These are phyloP conservation scores for Climacteris rufus DNA, from an alignment of 2,113 vertebrate species.

Conservation along the genomic window DNA sequence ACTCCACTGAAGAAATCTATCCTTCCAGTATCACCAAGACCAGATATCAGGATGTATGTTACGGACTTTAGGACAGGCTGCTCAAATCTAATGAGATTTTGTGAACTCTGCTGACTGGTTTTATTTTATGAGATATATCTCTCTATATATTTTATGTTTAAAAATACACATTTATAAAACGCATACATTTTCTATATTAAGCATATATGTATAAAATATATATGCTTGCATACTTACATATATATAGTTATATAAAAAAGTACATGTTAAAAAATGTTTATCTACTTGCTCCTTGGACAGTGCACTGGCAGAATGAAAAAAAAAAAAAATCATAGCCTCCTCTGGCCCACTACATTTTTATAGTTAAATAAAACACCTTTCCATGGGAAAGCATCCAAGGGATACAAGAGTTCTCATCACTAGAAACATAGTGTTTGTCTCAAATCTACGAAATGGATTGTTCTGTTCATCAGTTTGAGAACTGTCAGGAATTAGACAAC, in stretches of 20 bases:
- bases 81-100: not conserved
- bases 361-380: not conserved
- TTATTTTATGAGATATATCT: not conserved
- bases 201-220: not conserved
- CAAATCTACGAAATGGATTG: not conserved
- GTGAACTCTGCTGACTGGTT: not conserved
- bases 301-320: not conserved
- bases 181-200: not conserved
- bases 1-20: not conserved
- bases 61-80: not conserved
- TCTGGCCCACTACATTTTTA: not conserved
- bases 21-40: not conserved
- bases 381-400: not conserved
- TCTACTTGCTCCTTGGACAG: not conserved
- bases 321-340: not conserved
- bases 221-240: too few relatives aligned
- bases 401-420: not conserved
- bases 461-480: not conserved
- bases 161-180: not conserved
- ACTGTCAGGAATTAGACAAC: not conserved
- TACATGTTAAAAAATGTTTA: not conserved
- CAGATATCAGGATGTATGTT: not conserved
- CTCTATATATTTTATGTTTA: not conserved
- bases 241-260: not conserved
- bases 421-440: not conserved